phyloP scores from a whole-genome alignment of 53 echinoderm and acorn worm genomes.

The Hippasteria phrygiana region DNA sequence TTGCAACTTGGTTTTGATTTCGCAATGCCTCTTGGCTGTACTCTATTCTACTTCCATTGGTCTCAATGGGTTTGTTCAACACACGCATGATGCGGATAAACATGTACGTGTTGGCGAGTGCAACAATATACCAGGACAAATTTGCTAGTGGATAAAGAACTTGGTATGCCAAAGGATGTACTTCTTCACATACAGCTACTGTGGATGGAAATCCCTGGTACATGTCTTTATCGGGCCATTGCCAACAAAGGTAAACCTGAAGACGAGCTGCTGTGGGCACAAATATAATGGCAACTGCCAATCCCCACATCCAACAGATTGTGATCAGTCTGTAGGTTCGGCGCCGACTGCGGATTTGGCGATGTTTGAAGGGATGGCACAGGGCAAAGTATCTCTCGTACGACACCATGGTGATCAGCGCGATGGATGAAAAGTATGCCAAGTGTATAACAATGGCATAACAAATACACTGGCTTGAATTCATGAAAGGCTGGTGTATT shows the following conservation, averaged over 20 bases:
- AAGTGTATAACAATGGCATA: neutral
- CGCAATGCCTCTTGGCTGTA: neutral
- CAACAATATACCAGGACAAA: neutral
- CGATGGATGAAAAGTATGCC: neutral
- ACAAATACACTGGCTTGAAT: neutral
- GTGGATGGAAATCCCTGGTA: neutral
- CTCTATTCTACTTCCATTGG: neutral
- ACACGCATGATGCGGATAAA: slow-evolving; percentile 1
- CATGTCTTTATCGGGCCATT: slow-evolving; percentile 4
- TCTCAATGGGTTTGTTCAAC: neutral
- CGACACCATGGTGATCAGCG: slow-evolving; percentile 3
- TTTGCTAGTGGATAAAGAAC: neutral
- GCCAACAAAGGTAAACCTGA: neutral
- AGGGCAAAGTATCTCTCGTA: slow-evolving; percentile 19
- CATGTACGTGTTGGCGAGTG: slow-evolving; percentile 13
- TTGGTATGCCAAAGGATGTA: neutral
- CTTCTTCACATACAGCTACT: neutral
- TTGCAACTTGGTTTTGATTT: slow-evolving; percentile 3
- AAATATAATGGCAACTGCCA: neutral
- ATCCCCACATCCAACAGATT: slow-evolving; percentile 43
- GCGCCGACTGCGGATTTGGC: neutral
- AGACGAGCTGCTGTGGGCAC: too few species aligned
- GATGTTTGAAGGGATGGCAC: slow-evolving; percentile 39
- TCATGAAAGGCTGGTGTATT: neutral
- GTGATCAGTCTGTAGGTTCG: neutral